Conservation (phyloP, 2,113 vertebrate genomes). For the Ursus arctos region DNA sequence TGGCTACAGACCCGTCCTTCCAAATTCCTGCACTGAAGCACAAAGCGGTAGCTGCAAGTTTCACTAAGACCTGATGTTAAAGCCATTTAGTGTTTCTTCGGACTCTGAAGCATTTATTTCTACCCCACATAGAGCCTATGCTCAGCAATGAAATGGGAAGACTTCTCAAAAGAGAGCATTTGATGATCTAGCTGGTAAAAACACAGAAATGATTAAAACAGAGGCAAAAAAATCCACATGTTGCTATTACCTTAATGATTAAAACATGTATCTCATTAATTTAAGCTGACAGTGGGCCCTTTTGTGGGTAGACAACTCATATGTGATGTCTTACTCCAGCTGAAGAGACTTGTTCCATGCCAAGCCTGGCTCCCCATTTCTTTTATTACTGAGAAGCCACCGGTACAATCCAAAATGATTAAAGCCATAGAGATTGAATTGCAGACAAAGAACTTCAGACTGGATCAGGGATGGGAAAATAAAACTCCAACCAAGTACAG, state of each 20-base stretch:
- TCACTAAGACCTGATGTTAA: not conserved
- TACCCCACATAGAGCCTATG: constrained; percentile 62
- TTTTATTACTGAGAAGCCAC: constrained; percentile 78
- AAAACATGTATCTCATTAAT: constrained; percentile 80
- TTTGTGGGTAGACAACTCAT: constrained; percentile 74
- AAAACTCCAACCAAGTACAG: constrained; percentile 79
- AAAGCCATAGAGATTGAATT: constrained; percentile 86
- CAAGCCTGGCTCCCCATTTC: constrained; percentile 52
- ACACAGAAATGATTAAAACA: constrained; percentile 74
- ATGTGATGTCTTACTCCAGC: constrained; percentile 73
- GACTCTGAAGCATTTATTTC: constrained; percentile 29
- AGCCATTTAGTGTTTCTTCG: not conserved
- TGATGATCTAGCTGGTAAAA: constrained; percentile 62
- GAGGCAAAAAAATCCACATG: constrained; percentile 70
- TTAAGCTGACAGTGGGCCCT: constrained; percentile 71
- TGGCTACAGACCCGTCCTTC: not conserved
- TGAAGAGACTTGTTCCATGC: constrained; percentile 61
- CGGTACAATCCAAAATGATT: constrained; percentile 85
- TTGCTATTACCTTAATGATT: constrained; percentile 75
- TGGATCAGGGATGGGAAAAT: constrained; percentile 84
- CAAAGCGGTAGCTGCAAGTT: constrained; percentile 6
- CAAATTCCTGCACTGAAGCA: not conserved
- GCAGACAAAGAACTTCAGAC: constrained; percentile 86
- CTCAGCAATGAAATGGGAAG: constrained; percentile 56
- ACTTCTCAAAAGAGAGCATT: constrained; percentile 67